A percentile compares a stretch with the other conserved stretches of the same genome.
phyloP scores from a whole-genome alignment of 1,140 invertebrate genomes.

The Drosophila mayri region DNA sequence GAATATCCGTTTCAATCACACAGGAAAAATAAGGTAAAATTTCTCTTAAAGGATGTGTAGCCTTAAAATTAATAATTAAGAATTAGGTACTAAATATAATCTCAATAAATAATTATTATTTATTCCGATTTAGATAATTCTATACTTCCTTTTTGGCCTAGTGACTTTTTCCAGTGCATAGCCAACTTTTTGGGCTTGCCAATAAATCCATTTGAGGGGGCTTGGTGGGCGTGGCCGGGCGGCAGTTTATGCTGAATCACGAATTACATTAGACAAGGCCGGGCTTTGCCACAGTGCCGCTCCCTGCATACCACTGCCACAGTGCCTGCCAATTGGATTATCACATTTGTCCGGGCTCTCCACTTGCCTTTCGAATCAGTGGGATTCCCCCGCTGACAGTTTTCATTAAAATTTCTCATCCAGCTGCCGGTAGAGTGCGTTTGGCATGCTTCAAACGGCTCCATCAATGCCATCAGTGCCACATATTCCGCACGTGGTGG shows the following conservation, averaged over 20 bases:
- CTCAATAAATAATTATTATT: not conserved
- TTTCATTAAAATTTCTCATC: slow-evolving; percentile 72
- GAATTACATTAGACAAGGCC: slow-evolving; percentile 77
- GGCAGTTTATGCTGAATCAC: slow-evolving; percentile 81
- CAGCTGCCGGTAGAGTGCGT: slow-evolving; percentile 43
- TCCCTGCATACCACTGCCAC: slow-evolving; percentile 6
- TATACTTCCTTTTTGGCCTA: too few species aligned
- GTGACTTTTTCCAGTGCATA: slow-evolving; percentile 7
- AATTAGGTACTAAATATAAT: not conserved
- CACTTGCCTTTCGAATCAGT: slow-evolving; percentile 7
- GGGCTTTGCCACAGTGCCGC: slow-evolving; percentile 39
- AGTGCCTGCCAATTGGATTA: slow-evolving; percentile 74
- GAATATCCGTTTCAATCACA: not conserved
- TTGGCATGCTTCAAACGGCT: slow-evolving; percentile 63
- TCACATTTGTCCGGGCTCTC: slow-evolving; percentile 48
- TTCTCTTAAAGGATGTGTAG: not conserved
- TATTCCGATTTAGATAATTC: not conserved
- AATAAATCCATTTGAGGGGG: slow-evolving; percentile 58
- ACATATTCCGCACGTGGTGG: slow-evolving; percentile 5
- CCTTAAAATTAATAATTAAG: too few species aligned
- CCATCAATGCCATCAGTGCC: slow-evolving; percentile 65
- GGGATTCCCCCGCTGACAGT: slow-evolving; percentile 46
- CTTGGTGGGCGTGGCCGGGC: slow-evolving; percentile 26
- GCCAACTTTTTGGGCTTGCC: slow-evolving; percentile 34
- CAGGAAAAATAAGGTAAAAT: not conserved